Evolutionary conservation across 2,797 vertebrate species (phyloP), one percentile per base, ranked within the genome.

Genomic region (Eptatretus atami): DNA sequence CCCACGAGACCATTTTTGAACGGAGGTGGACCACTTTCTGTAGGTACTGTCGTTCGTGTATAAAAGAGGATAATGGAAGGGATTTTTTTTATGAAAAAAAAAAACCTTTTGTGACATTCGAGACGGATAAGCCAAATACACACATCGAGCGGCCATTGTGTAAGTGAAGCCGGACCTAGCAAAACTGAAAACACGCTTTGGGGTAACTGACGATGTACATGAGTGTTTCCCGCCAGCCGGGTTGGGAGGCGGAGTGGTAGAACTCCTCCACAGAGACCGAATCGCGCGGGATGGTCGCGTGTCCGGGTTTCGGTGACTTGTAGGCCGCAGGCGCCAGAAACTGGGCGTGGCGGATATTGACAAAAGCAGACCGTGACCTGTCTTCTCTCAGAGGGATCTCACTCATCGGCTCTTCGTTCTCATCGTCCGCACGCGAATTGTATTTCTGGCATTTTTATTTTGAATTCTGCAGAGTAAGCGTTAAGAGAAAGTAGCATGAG

Each of bases 301-400:
- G 67, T 87, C 92, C 0, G 88, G 86, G 70, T 83, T 96, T 64
- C 92, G 68, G 78, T 96, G n/a, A 96, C 14, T 87, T 79, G n/a
- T 54, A 96, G 75, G 53, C 92, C 92, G 31, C 90, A 98, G 0
- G 92, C 87, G 15, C 92, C 92, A 0, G 92, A 66, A 98, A 98
- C 78, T 98, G 92, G 6, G 88, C 0, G 87, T 82, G 1, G 95
- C 87, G 0, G 86, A n/a, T n/a, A n/a, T 93, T 12, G 92, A 98
- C 5, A 98, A 73, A 66, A 98, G 70, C 9, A n/a, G n/a, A 98
- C 83, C 0, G 92, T 96, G n/a, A 10, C 92, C 92, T n/a, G n/a
- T 98, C 92, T 52, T 98, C 92, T 71, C n/a, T 98, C 92, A 0
- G 88, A 93, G 92, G 92, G 67, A 98, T 98, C 72, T 98, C 92